A percentile compares a stretch with the other conserved stretches of the same genome.
These are phyloP conservation scores for Indicator indicator DNA, from an alignment of 2,113 vertebrate species.

Conservation along the genomic window DNA sequence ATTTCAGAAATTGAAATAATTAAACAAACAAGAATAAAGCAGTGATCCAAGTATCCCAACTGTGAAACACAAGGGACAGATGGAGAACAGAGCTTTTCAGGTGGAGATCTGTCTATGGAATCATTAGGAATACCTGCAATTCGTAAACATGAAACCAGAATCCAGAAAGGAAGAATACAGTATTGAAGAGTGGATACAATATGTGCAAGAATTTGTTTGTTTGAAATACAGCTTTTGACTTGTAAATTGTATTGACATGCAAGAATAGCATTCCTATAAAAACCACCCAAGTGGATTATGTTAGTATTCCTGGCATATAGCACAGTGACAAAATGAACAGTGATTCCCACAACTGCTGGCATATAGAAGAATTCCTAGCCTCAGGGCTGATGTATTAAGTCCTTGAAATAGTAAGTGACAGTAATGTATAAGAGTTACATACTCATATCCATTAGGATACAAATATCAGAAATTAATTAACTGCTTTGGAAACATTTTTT, in stretches of 20 bases:
- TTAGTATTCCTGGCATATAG: background rate
- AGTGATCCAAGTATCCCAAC: background rate
- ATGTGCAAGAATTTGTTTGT: background rate
- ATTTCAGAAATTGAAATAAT: conserved; percentile 20
- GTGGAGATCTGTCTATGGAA: background rate
- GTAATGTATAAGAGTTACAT: background rate
- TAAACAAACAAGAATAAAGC: conserved; percentile 11
- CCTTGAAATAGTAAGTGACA: background rate
- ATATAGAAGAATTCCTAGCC: conserved; percentile 8
- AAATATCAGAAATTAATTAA: conserved; percentile 29
- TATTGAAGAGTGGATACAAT: background rate
- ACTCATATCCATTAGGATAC: background rate
- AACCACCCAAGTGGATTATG: background rate
- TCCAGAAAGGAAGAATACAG: background rate
- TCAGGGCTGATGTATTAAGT: background rate
- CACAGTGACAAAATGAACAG: background rate
- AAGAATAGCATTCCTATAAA: background rate
- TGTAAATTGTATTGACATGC: background rate
- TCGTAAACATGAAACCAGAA: background rate
- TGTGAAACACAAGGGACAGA: background rate
- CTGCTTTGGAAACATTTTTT: conserved; percentile 1
- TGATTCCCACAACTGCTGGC: background rate
- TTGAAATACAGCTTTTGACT: background rate
- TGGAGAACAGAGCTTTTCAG: background rate
- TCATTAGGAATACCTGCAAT: background rate